Conservation (phyloP, 2,888 invertebrate species). For the Perizoma flavofasciatum region DNA sequence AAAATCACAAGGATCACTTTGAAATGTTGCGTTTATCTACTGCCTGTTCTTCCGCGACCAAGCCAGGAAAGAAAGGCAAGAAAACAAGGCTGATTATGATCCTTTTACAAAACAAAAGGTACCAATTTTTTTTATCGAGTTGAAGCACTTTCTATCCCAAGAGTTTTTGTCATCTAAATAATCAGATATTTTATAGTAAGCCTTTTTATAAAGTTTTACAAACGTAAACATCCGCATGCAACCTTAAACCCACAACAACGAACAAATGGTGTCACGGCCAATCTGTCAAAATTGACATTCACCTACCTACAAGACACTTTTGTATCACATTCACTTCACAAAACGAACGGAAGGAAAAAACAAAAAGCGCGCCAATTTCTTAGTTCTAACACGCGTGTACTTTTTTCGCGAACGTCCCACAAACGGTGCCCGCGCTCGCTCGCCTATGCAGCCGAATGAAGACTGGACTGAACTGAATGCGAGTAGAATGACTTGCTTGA, state of each 20-base stretch:
- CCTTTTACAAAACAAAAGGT: too few relatives aligned
- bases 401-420: constrained; percentile 10
- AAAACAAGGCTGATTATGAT: too few relatives aligned
- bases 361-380: constrained; percentile 24
- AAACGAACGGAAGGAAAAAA: constrained; percentile 14
- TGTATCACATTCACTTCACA: constrained; percentile 28
- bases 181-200: too few relatives aligned
- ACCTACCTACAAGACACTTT: constrained; percentile 34
- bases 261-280: constrained; percentile 30
- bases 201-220: too few relatives aligned
- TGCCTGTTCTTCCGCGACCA: too few relatives aligned
- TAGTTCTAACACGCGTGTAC: constrained; percentile 5
- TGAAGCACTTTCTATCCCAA: too few relatives aligned
- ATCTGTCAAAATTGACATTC: constrained; percentile 26
- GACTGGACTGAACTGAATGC: constrained; percentile 23
- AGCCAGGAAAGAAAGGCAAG: too few relatives aligned
- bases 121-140: too few relatives aligned
- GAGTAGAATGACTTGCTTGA: constrained; percentile 3
- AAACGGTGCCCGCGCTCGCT: constrained; percentile 15
- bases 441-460: constrained; percentile 30
- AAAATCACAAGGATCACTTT: too few relatives aligned
- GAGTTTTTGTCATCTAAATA: too few relatives aligned
- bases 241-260: background rate
- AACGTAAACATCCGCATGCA: background rate
- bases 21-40: too few relatives aligned